Conservation (phyloP, 2,113 vertebrate species). For the Arvicanthis niloticus region DNA sequence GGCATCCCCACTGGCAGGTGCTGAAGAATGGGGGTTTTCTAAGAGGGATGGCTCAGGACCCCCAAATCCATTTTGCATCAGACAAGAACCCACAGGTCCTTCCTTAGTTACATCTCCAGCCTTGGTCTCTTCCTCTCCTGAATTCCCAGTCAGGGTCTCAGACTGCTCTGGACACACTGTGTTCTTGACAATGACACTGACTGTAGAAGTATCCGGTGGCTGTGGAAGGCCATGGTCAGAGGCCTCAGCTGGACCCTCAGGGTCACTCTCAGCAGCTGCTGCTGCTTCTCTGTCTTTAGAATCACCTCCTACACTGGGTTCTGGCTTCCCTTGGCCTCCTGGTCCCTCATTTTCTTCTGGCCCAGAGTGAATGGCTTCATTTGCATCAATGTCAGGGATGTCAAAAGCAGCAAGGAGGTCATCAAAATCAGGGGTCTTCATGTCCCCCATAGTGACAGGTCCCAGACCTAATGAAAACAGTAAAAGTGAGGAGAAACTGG, state of each 20-base stretch:
- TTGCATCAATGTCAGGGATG: conserved; percentile 98
- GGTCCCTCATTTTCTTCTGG: conserved; percentile 91
- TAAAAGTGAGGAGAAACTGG: neutral
- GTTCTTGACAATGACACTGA: conserved; percentile 99
- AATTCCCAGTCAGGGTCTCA: conserved; percentile 75
- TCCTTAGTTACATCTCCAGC: conserved; percentile 80
- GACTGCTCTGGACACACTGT: conserved; percentile 91
- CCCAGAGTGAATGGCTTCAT: conserved; percentile 94
- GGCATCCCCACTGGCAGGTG: conserved; percentile 76
- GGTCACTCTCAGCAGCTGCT: neutral
- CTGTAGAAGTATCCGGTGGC: conserved; percentile 87
- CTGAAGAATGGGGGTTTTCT: conserved; percentile 66
- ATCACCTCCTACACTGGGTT: conserved; percentile 42
- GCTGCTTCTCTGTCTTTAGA: conserved; percentile 50
- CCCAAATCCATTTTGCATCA: conserved; percentile 88
- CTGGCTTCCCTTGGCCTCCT: conserved; percentile 76
- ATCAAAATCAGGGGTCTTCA: conserved; percentile 99
- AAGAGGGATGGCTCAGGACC: conserved; percentile 75
- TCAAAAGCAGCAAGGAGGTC: conserved; percentile 98
- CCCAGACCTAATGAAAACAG: conserved; percentile 81
- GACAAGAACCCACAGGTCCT: conserved; percentile 62
- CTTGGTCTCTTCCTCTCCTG: conserved; percentile 77
- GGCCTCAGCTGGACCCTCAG: conserved; percentile 54
- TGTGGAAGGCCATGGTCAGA: conserved; percentile 83
- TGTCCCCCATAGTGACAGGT: conserved; percentile 94